These are phyloP conservation scores for Cyclophora albipunctata DNA, from an alignment of 2,888 invertebrate genomes.

Conservation along the genomic window DNA sequence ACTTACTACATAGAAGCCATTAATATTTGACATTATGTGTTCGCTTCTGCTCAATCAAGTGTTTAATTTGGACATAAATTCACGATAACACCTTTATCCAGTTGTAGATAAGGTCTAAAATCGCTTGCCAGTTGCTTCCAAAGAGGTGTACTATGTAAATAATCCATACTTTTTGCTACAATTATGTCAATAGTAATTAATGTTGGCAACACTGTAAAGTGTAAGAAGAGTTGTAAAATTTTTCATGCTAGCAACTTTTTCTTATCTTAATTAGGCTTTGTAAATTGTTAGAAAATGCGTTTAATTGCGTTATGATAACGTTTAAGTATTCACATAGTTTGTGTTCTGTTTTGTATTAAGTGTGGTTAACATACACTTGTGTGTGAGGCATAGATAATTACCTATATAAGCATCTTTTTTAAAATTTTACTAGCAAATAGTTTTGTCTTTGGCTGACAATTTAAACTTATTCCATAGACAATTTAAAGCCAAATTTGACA, in stretches of 20 bases:
- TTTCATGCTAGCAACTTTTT: constrained; percentile 14
- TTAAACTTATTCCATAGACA: too few species aligned
- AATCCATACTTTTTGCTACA: constrained; percentile 19
- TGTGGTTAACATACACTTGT: too few species aligned
- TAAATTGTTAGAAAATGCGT: neutral
- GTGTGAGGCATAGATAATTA: too few species aligned
- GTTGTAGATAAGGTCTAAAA: neutral
- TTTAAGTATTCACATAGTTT: too few species aligned
- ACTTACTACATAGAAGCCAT: constrained; percentile 9
- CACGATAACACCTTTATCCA: neutral
- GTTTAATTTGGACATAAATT: neutral
- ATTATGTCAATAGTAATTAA: constrained; percentile 48
- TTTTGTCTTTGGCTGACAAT: too few species aligned
- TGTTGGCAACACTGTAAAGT: constrained; percentile 26
- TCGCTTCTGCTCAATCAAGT: neutral
- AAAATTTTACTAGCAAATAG: too few species aligned
- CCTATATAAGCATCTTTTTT: too few species aligned
- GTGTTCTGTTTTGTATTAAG: too few species aligned
- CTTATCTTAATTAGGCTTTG: constrained; percentile 6
- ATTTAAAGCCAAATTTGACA: too few species aligned
- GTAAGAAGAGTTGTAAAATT: constrained; percentile 20
- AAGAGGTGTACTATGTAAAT: constrained; percentile 4
- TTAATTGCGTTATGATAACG: too few species aligned
- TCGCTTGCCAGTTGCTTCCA: neutral
- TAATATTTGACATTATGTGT: constrained; percentile 13